Evolutionary conservation across 2,888 invertebrate genomes (phyloP), one percentile per base, ranked within the genome.

Genomic region (Hetaerina titia): DNA sequence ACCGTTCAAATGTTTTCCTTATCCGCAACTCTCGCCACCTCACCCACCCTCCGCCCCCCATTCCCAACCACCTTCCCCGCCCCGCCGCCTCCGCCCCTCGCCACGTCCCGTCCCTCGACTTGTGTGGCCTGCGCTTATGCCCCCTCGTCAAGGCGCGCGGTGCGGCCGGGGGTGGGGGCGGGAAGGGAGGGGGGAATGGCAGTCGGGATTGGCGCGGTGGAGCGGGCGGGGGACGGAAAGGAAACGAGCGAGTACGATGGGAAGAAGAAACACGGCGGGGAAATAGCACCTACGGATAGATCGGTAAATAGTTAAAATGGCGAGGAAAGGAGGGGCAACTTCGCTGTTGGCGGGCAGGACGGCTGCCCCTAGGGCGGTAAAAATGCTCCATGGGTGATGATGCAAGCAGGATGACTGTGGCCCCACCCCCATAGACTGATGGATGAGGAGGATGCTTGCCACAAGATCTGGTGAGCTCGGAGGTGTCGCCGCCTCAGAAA

Each of bases 51-150:
- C 22, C 45, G 45, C 69, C 69, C 69, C 15, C 22, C 69, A 22
- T n/a, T n/a, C 81, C n/a, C 69, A n/a, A 8, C 69, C 90, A 58
- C 56, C 45, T 89, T 56, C 89, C 89, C 15, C 19, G 64, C 45
- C 90, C 31, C 19, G 2, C 57, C 6, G 13, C n/a, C 17, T 2
- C 17, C 31, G 17, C 90, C 45, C 81, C 81, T 7, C n/a, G 7
- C 13, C n/a, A 11, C 81, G 9, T 9, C 2, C 25, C 25, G 22
- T 45, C 90, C 19, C 45, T 90, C 90, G 45, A 64, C 90, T 90
- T 90, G 90, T 90, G 90, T 90, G 90, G 90, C 90, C 90, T 69
- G 22, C 90, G 90, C 90, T 63, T 89, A 89, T n/a, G 58, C 57
- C 58, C 57, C 89, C 89, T 90, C 90, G 90, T 90, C 90, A 90